Percentiles rank a stretch among this genome's conserved stretches.
Conservation (phyloP, 1,140 invertebrate genomes). For the Sycophaga agraensis region DNA sequence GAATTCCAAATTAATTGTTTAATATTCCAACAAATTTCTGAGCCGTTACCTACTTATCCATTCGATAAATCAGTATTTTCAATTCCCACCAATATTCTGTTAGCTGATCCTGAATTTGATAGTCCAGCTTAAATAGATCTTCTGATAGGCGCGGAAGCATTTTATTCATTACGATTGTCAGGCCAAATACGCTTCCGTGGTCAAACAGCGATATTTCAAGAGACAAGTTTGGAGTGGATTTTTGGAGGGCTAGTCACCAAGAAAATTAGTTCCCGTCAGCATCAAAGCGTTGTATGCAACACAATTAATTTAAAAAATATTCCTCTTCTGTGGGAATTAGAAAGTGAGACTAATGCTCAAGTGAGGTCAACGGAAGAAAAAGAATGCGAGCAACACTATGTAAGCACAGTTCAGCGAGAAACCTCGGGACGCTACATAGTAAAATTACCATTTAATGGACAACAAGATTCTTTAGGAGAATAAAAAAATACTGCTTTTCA, state of each 20-base stretch:
- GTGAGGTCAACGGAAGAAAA: background rate
- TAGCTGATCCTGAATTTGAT: conserved; percentile 2
- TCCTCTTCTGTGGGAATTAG: background rate
- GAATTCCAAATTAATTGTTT: background rate
- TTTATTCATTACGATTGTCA: background rate
- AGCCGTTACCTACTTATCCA: background rate
- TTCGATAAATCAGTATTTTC: background rate
- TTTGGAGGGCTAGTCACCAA: background rate
- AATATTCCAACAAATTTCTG: background rate
- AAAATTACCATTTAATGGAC: background rate
- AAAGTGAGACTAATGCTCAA: too few species aligned
- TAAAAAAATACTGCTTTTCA: background rate
- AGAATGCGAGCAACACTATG: background rate
- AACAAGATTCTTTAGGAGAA: background rate
- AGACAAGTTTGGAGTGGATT: background rate
- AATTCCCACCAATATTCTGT: background rate
- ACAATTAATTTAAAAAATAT: background rate
- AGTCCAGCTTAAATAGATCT: background rate
- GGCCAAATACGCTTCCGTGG: background rate
- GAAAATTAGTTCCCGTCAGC: background rate
- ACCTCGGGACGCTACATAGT: background rate
- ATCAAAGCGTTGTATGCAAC: background rate
- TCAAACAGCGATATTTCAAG: background rate
- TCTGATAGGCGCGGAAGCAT: background rate
- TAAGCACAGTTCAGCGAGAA: background rate